Conservation (phyloP, 2,113 vertebrate species). For the Neomonachus schauinslandi region DNA sequence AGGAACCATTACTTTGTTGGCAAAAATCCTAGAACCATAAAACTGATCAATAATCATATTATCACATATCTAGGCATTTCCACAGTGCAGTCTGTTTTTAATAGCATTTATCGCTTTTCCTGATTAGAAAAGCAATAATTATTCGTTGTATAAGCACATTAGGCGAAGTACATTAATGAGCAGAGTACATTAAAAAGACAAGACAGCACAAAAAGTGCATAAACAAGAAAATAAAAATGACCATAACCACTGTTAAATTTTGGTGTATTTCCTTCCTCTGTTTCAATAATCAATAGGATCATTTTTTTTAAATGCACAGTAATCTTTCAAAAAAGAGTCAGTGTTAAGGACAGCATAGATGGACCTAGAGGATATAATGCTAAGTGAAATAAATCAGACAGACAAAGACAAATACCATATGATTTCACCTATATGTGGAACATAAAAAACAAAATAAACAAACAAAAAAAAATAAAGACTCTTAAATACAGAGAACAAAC, state of each 20-base stretch:
- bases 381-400: background rate
- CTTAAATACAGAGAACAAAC: background rate
- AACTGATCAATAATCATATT: slow-evolving; percentile 69
- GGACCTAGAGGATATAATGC: background rate
- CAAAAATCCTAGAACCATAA: background rate
- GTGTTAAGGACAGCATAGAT: background rate
- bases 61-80: slow-evolving; percentile 53
- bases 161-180: slow-evolving; percentile 68
- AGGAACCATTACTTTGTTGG: background rate
- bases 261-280: background rate
- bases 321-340: background rate
- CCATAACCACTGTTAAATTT: slow-evolving; percentile 7
- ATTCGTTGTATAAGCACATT: slow-evolving; percentile 43
- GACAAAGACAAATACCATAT: background rate
- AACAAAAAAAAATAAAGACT: background rate
- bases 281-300: slow-evolving; percentile 22
- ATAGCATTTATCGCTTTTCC: slow-evolving; percentile 65
- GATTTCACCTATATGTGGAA: background rate
- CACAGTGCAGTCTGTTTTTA: slow-evolving; percentile 61
- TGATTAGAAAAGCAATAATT: slow-evolving; percentile 77
- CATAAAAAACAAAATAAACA: background rate
- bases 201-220: slow-evolving; percentile 61
- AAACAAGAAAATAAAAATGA: slow-evolving; percentile 76
- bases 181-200: slow-evolving; percentile 62
- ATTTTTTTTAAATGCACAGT: background rate